phyloP scores from a whole-genome alignment of 2,797 vertebrate species.

The Gymnothorax reevesii region DNA sequence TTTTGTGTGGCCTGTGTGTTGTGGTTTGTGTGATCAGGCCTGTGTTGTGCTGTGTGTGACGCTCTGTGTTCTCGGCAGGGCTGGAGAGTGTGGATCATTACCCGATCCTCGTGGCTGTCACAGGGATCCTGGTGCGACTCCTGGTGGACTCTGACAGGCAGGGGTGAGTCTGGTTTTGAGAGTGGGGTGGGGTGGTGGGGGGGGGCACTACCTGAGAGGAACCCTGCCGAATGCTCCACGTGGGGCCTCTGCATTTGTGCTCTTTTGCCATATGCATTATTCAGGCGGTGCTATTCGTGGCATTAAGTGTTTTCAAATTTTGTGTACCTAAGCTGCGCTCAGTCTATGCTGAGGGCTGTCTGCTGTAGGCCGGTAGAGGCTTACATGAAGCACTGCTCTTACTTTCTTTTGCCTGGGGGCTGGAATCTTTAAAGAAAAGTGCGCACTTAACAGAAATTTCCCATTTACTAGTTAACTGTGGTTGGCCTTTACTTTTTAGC shows the following conservation, averaged over 20 bases:
- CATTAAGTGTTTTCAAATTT: not conserved
- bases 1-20: not conserved
- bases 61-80: conserved; percentile 63
- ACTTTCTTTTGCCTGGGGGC: not conserved
- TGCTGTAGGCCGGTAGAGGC: not conserved
- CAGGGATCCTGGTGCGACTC: conserved; percentile 89
- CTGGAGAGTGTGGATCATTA: conserved; percentile 97
- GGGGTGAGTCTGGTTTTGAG: conserved; percentile 71
- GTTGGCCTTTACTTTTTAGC: not conserved
- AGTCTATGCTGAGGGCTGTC: not conserved
- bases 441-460: not conserved
- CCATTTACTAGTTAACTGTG: not conserved
- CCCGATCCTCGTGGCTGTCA: conserved; percentile 94
- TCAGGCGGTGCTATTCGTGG: not conserved
- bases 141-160: conserved; percentile 84
- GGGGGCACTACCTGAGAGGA: not conserved
- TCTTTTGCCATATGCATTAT: not conserved
- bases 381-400: not conserved
- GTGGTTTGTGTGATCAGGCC: not conserved
- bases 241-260: not conserved
- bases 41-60: not conserved
- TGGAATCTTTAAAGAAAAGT: not conserved
- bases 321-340: not conserved
- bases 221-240: not conserved
- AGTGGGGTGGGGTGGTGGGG: not conserved